Evolutionary conservation across 37 sponge, comb jelly and placozoan genomes (phyloP).

Genomic region (Axinella damicornis): DNA sequence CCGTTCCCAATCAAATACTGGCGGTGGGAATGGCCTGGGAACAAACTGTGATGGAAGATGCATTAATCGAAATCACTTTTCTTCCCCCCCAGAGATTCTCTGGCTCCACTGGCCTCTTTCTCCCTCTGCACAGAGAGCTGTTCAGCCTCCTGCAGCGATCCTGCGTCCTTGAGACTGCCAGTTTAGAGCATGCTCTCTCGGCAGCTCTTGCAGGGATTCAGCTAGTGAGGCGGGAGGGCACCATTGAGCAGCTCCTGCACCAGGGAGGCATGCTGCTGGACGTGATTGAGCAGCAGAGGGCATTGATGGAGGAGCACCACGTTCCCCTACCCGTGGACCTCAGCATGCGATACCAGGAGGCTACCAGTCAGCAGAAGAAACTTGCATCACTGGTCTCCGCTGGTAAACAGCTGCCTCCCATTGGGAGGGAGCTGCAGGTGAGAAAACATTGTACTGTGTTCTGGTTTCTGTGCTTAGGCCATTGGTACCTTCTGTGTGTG

Average conservation of each 20-base stretch:
- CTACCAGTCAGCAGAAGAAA: slow-evolving; percentile 16
- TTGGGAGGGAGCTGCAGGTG: neutral
- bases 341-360: neutral
- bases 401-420: neutral
- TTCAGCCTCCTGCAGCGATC: slow-evolving; percentile 27
- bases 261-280: slow-evolving; percentile 36
- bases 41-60: neutral
- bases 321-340: slow-evolving; percentile 23
- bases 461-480: too few species aligned
- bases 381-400: slow-evolving; percentile 1
- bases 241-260: slow-evolving; percentile 54
- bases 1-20: too few species aligned
- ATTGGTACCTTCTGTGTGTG: too few species aligned
- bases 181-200: slow-evolving; percentile 17
- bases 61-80: neutral
- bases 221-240: neutral
- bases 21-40: too few species aligned
- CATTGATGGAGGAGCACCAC: slow-evolving; percentile 13
- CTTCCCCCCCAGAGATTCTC: slow-evolving; percentile 3
- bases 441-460: too few species aligned
- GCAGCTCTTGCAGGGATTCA: slow-evolving; percentile 24
- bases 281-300: slow-evolving; percentile 41
- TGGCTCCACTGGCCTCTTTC: neutral
- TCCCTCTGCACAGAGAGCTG: slow-evolving; percentile 44
- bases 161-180: slow-evolving; percentile 31